Base-by-base conservation (phyloP, 35 echinoderm and acorn worm species). In the Stichopus chloronotus region DNA sequence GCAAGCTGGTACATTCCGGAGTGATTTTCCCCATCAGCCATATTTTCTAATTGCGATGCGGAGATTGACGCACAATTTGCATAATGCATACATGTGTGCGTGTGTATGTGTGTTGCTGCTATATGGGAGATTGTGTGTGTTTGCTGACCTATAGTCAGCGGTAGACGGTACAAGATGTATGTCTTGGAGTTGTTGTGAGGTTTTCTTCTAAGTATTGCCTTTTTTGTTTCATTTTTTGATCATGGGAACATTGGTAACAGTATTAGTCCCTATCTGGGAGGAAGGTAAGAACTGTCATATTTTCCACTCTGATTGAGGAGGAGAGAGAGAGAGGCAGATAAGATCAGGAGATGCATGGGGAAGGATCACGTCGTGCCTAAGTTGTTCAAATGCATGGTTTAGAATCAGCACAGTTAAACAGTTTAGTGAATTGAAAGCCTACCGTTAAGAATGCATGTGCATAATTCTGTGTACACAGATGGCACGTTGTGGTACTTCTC, bases 21-120 rank as follows among this genome's bases (percentile, higher is more conserved):
- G 55, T 85, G 82, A 85, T 85, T 85, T 85, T 85, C 52, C 52
- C 17, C 82, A 85, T 23, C 82, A 85, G 82, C 82, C 82, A 85
- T 85, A 85, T 85, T 85, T 85, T 85, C 82, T 85, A 85, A 85
- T 85, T 85, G 82, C 57, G 56, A 85, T 85, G 82, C 24, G 82
- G 55, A 85, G 82, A 85, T 85, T 85, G 82, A 85, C 56, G 82
- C 24, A 58, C 57, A 17, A 85, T 85, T 85, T 85, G 82, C 82
- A 85, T 85, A 85, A 85, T 85, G 82, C 82, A 85, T 85, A 85
- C 82, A 85, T 85, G 82, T 85, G 82, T 85, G 58, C 55, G 82
- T n/a, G 25, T 85, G 82, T 85, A 16, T 85, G 82, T 84, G 53
- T 85, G 22, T 43, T 78, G 76, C 30, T 43, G 30, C 30, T 25